phyloP scores from a whole-genome alignment of 2,888 invertebrate species.

The Listrodromus nycthemerus region DNA sequence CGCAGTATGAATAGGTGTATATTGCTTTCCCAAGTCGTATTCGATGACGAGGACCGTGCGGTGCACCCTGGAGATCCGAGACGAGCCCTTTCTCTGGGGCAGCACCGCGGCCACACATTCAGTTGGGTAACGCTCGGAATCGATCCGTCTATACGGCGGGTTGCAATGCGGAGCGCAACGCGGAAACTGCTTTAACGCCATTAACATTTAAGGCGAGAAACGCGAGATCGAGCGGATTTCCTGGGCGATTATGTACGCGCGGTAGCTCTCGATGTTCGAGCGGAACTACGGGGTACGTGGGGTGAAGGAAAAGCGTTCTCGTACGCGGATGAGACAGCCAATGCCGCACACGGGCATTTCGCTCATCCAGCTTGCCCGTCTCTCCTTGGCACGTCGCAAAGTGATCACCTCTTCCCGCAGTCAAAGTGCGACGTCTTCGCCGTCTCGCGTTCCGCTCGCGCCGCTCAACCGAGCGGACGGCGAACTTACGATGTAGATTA shows the following conservation, averaged over 20 bases:
- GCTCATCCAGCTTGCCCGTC: constrained; percentile 30
- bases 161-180: constrained; percentile 51
- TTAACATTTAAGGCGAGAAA: constrained; percentile 78
- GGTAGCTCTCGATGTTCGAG: constrained; percentile 43
- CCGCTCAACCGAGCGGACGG: not conserved
- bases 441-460: constrained; percentile 8
- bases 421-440: constrained; percentile 41
- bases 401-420: constrained; percentile 40
- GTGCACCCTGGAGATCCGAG: not conserved
- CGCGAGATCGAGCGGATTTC: constrained; percentile 69
- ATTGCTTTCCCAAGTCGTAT: constrained; percentile 51
- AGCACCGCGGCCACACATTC: not conserved
- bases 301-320: constrained; percentile 52
- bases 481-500: not conserved
- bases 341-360: constrained; percentile 41
- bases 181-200: constrained; percentile 78
- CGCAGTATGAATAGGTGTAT: constrained; percentile 28
- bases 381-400: constrained; percentile 47
- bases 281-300: constrained; percentile 23
- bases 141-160: constrained; percentile 1
- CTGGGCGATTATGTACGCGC: constrained; percentile 21
- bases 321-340: constrained; percentile 53
- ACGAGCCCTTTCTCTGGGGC: not conserved
- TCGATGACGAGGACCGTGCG: constrained; percentile 11
- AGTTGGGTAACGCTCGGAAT: not conserved